Base-by-base conservation (phyloP, 2,797 vertebrate genomes). In the Pteropus rufus region DNA sequence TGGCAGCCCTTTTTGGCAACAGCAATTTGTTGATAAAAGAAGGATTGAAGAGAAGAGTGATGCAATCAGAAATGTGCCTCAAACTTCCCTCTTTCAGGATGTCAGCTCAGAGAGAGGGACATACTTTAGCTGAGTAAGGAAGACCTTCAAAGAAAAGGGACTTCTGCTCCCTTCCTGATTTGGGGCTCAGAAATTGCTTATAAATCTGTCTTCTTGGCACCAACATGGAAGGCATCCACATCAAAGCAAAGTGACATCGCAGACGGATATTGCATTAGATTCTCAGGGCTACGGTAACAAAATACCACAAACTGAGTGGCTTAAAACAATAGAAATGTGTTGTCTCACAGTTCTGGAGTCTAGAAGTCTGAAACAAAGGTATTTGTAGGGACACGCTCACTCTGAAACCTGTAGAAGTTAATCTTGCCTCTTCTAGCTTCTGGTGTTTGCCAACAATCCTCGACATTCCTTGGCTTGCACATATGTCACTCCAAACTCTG, bases 311-410 rank as follows among this genome's bases (percentile, higher is more conserved):
- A 69, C 16, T 19, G 0, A 14, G 12, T 52, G 39, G 29, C 3
- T 60, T 41, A 34, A 84, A 91, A 23, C 19, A 89, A 58, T 44
- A 72, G 16, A n/a, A 15, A 54, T 44, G 4, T 34, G n/a, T 44
- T 34, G 16, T 39, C 26, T 41, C 24, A 60, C 2, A 1, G 19
- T n/a, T 77, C 36, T 64, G 44, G 56, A 64, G 56, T 62, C 11
- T 26, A n/a, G n/a, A 36, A 36, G 72, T 54, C 24, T 0, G 34
- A 39, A 64, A 44, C 15, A 3, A 26, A 36, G 39, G 23, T 65
- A 8, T 56, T 3, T 0, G 21, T 16, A 19, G 26, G 23, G 8
- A 4, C 18, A 9, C 0, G 7, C 2, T 19, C 10, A 26, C 7
- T 64, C 60, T 18, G 39, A 49, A 5, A 10, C 44, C 19, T 19